phyloP scores from a whole-genome alignment of 2,888 invertebrate genomes.

The Oxytorus armatus region DNA sequence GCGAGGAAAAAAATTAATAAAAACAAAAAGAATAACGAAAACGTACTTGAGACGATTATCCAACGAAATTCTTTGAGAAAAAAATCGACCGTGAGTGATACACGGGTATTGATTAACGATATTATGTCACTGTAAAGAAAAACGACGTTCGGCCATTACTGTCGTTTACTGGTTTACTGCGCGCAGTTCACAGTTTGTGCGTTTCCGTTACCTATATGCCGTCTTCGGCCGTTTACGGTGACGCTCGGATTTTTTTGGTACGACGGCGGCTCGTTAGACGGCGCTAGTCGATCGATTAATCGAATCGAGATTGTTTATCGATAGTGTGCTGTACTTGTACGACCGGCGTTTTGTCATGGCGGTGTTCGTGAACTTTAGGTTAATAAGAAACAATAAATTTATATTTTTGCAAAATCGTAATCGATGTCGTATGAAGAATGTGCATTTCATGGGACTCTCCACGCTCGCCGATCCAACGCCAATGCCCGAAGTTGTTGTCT shows the following conservation, averaged over 20 bases:
- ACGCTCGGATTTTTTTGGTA: not conserved
- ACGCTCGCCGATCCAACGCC: not conserved
- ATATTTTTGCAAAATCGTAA: constrained; percentile 58
- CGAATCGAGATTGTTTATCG: constrained; percentile 1
- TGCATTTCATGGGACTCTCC: constrained; percentile 26
- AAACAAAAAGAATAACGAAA: not conserved
- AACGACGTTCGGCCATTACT: constrained; percentile 38
- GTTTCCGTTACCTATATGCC: constrained; percentile 15
- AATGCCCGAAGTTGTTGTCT: constrained; percentile 75
- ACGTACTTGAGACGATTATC: constrained; percentile 26
- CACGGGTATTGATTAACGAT: constrained; percentile 38
- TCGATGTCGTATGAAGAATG: constrained; percentile 55
- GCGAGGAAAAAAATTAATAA: not conserved
- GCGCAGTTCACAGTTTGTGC: constrained; percentile 49
- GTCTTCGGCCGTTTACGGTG: not conserved
- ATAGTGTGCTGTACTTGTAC: not conserved
- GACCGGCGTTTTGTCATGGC: constrained; percentile 66
- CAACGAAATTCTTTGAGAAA: constrained; percentile 18
- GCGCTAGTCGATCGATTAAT: constrained; percentile 25
- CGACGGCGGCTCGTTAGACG: not conserved
- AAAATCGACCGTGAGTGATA: not conserved
- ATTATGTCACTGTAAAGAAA: constrained; percentile 65
- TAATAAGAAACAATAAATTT: constrained; percentile 70
- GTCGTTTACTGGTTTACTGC: constrained; percentile 40
- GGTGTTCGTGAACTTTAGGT: constrained; percentile 70